Conservation (phyloP, 2,797 vertebrate species). For the Steatocranus sp. region DNA sequence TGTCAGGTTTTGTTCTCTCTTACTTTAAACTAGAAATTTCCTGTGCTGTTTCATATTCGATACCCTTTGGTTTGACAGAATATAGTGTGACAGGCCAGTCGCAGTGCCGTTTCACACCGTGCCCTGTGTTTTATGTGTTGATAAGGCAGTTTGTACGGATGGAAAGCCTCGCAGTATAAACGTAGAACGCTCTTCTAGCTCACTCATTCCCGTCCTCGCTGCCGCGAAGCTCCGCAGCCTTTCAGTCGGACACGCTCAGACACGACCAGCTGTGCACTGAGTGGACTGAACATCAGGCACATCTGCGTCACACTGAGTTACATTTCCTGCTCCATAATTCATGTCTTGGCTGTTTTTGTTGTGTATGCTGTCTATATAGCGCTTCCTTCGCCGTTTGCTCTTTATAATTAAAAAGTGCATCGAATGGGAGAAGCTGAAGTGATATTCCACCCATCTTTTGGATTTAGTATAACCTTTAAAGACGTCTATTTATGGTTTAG, state of each 20-base stretch:
- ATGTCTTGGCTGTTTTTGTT: background rate
- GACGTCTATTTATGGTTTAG: background rate
- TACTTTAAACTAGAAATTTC: background rate
- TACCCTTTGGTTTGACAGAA: background rate
- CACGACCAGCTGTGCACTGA: slow-evolving; percentile 8
- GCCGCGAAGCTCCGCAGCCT: background rate
- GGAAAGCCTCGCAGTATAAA: background rate
- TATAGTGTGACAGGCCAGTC: background rate
- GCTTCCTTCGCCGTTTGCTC: background rate
- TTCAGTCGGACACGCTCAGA: background rate
- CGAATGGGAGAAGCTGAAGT: background rate
- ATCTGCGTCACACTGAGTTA: slow-evolving; percentile 4
- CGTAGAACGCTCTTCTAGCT: background rate
- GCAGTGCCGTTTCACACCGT: background rate
- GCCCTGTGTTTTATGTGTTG: background rate
- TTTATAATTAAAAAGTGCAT: background rate
- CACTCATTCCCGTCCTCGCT: background rate
- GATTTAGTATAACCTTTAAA: background rate
- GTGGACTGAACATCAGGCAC: slow-evolving; percentile 5
- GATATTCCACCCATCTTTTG: background rate
- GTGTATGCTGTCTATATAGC: background rate
- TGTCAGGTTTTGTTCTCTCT: background rate
- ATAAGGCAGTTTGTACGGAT: slow-evolving; percentile 3
- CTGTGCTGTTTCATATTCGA: background rate
- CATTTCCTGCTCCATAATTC: slow-evolving; percentile 22